phyloP scores from a whole-genome alignment of 2,888 invertebrate genomes.

The Heliconius sara region DNA sequence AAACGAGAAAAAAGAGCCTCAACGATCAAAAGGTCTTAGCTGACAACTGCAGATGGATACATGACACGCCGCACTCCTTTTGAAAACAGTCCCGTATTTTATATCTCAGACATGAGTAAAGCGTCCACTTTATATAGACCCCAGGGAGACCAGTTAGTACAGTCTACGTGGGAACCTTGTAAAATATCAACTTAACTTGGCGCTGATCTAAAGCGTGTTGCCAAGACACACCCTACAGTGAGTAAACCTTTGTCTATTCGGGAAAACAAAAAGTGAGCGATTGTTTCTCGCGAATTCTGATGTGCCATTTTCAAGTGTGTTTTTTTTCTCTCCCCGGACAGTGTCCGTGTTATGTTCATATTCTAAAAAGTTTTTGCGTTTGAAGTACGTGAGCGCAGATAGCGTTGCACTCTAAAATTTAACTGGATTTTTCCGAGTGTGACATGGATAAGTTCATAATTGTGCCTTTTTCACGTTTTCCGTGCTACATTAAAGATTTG shows the following conservation, averaged over 20 bases:
- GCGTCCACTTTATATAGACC: constrained; percentile 62
- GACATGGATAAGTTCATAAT: constrained; percentile 23
- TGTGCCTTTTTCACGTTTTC: constrained; percentile 7
- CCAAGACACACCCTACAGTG: constrained; percentile 66
- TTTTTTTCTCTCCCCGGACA: constrained; percentile 38
- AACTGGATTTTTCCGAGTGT: constrained; percentile 9
- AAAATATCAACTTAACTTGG: constrained; percentile 58
- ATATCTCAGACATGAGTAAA: constrained; percentile 68
- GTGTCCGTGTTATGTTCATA: constrained; percentile 38
- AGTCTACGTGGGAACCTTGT: constrained; percentile 30
- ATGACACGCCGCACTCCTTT: constrained; percentile 62
- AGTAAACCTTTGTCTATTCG: constrained; percentile 65
- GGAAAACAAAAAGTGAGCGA: constrained; percentile 72
- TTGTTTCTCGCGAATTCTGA: constrained; percentile 68
- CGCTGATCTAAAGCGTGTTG: constrained; percentile 60
- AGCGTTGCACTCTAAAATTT: constrained; percentile 29
- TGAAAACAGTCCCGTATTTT: constrained; percentile 69
- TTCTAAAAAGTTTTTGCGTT: constrained; percentile 35
- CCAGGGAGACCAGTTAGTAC: constrained; percentile 36
- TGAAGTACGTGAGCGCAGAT: constrained; percentile 11
- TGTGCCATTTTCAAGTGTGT: constrained; percentile 52
- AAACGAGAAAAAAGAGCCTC: constrained; percentile 50
- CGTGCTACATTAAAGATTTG: not conserved
- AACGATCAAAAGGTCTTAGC: constrained; percentile 64
- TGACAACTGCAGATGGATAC: constrained; percentile 67